These are phyloP conservation scores for Acanthopleura granulata DNA, from an alignment of 2,888 invertebrate genomes.

Conservation along the genomic window DNA sequence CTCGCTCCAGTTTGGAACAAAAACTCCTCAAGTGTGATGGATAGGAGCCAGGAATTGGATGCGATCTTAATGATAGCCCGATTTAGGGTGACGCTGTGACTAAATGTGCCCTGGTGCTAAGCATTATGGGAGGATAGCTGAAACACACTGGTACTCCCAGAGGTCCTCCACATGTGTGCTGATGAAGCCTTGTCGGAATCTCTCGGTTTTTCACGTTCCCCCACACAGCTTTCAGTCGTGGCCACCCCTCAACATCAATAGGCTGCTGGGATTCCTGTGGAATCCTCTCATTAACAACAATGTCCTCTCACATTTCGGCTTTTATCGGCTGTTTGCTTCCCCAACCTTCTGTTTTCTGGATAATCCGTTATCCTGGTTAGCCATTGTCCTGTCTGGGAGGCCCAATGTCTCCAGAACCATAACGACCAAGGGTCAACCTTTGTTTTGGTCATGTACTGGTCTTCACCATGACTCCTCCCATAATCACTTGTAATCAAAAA, in stretches of 20 bases:
- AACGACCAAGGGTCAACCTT: neutral
- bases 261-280: neutral
- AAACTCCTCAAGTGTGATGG: slow-evolving; percentile 12
- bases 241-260: neutral
- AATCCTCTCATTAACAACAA: slow-evolving; percentile 13
- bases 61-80: slow-evolving; percentile 6
- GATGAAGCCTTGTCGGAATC: neutral
- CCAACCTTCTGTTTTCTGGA: no score
- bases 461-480: neutral
- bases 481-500: neutral
- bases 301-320: neutral
- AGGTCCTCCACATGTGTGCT: neutral
- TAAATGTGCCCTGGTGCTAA: slow-evolving; percentile 4
- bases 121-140: neutral
- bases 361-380: no score
- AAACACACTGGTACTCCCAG: neutral
- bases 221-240: neutral
- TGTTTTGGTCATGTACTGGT: slow-evolving; percentile 5
- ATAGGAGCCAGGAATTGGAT: neutral
- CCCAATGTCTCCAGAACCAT: neutral
- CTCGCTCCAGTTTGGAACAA: slow-evolving; percentile 5
- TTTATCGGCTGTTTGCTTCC: slow-evolving; percentile 6
- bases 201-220: neutral
- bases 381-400: neutral
- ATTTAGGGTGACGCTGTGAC: neutral